Conservation (phyloP, 2,797 vertebrate genomes). For the Lagodon rhomboides region DNA sequence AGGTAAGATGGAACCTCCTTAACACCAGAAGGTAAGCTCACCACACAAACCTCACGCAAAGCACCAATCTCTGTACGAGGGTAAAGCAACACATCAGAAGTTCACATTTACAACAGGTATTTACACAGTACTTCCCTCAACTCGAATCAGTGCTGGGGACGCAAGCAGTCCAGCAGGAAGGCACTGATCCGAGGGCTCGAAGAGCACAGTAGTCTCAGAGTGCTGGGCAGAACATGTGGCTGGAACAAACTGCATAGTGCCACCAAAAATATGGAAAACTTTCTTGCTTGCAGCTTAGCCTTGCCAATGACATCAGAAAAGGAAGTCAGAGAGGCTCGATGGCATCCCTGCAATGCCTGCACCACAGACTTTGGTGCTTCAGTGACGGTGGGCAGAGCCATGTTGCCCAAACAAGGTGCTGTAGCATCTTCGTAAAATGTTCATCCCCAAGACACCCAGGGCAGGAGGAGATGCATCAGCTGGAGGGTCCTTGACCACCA, state of each 20-base stretch:
- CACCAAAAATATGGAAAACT: neutral
- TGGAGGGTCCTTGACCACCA: no score
- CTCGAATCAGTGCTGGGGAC: no score
- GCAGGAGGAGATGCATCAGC: no score
- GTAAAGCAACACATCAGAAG: neutral
- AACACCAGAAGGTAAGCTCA: neutral
- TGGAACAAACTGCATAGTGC: neutral
- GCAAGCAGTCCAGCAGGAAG: no score
- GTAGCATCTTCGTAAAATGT: no score
- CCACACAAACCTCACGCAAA: neutral
- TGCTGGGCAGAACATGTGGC: neutral
- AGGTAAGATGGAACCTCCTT: constrained; percentile 1
- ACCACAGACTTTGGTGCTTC: neutral
- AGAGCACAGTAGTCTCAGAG: neutral
- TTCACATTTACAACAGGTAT: neutral
- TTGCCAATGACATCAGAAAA: neutral
- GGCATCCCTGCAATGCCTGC: neutral
- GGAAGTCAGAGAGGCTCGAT: neutral
- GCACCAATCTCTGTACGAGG: neutral
- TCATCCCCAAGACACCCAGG: no score
- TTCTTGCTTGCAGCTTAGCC: neutral
- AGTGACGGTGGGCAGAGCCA: neutral
- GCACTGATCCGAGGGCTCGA: no score
- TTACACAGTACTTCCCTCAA: neutral
- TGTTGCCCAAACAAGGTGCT: neutral